Conservation (phyloP, 2,113 vertebrate species). For the Sminthopsis crassicaudata region DNA sequence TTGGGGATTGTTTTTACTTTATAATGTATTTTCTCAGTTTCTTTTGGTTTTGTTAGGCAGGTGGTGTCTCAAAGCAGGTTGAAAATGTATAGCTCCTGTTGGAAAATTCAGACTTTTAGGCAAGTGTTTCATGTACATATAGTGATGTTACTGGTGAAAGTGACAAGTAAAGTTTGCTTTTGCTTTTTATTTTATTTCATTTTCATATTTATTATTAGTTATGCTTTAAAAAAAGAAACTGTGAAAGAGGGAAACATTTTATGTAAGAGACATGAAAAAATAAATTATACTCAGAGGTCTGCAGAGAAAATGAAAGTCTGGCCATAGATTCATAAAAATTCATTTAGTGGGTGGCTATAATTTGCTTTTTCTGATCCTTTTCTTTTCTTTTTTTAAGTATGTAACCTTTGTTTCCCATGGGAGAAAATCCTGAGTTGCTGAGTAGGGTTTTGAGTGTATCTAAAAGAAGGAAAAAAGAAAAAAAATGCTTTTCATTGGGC, state of each 20-base stretch:
- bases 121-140: not conserved
- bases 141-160: constrained; percentile 7
- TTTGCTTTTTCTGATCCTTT: constrained; percentile 50
- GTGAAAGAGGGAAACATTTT: not conserved
- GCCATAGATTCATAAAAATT: constrained; percentile 14
- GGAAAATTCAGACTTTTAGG: constrained; percentile 12
- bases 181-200: not conserved
- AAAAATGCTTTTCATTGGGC: constrained; percentile 61
- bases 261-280: not conserved
- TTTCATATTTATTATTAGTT: not conserved
- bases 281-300: constrained; percentile 20
- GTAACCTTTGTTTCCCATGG: constrained; percentile 46
- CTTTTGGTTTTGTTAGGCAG: not conserved
- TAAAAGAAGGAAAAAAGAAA: constrained; percentile 50
- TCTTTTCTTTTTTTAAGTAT: not conserved
- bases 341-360: constrained; percentile 33
- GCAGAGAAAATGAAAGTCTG: constrained; percentile 30
- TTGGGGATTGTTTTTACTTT: not conserved
- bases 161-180: not conserved
- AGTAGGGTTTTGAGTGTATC: constrained; percentile 58
- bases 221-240: not conserved
- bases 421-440: constrained; percentile 59
- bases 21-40: not conserved
- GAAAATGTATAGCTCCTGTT: not conserved
- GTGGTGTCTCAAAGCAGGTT: not conserved